These are phyloP conservation scores for Drosophila orena DNA, from an alignment of 1,140 invertebrate species.

Conservation along the genomic window DNA sequence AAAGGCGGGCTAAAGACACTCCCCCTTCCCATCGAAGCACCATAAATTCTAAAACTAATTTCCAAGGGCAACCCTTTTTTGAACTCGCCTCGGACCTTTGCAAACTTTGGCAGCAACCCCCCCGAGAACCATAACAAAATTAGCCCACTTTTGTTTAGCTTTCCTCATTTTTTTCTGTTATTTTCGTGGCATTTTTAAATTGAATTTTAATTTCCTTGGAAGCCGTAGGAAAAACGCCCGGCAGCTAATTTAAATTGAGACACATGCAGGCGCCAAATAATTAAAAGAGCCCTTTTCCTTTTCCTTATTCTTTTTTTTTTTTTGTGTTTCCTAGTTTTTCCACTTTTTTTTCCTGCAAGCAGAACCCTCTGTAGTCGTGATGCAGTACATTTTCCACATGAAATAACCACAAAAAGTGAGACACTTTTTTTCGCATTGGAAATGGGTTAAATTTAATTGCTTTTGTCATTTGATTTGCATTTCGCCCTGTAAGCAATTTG, in stretches of 20 bases:
- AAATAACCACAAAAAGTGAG: slow-evolving; percentile 80
- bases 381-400: slow-evolving; percentile 84
- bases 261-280: slow-evolving; percentile 81
- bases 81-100: slow-evolving; percentile 43
- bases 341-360: slow-evolving; percentile 3
- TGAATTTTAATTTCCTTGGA: slow-evolving; percentile 76
- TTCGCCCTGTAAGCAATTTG: slow-evolving; percentile 76
- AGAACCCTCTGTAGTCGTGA: slow-evolving; percentile 36
- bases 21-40: background rate
- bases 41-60: slow-evolving; percentile 80
- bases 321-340: slow-evolving; percentile 1
- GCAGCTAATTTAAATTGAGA: slow-evolving; percentile 82
- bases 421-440: slow-evolving; percentile 67
- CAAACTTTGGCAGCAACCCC: slow-evolving; percentile 30
- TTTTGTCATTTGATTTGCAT: slow-evolving; percentile 84
- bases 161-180: slow-evolving; percentile 40
- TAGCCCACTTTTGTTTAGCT: slow-evolving; percentile 70
- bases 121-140: slow-evolving; percentile 52
- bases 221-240: slow-evolving; percentile 35
- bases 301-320: slow-evolving; percentile 29
- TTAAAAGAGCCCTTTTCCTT: slow-evolving; percentile 65
- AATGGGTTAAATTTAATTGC: slow-evolving; percentile 84
- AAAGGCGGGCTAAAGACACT: slow-evolving; percentile 61
- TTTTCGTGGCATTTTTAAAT: slow-evolving; percentile 81
- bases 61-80: slow-evolving; percentile 75